Base-by-base conservation (phyloP, 92 coral and sea anemone genomes). In the Pocillopora meandrina region DNA sequence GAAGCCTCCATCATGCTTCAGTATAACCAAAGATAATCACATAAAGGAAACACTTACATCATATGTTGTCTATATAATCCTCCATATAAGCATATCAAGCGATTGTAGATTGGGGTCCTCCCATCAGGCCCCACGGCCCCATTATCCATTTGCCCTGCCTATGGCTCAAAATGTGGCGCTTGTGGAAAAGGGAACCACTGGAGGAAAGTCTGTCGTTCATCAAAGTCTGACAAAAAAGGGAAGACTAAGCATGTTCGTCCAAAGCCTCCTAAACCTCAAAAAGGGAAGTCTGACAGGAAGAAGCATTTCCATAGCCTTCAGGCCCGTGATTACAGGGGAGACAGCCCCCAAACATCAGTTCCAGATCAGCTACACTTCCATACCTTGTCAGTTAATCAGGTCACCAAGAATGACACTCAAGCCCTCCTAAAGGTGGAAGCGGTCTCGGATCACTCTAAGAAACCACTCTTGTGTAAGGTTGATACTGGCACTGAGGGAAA, bases 401-500 rank as follows among this genome's bases (percentile, higher is more conserved):
- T 88, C 61, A 67, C 88, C 12, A 86, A 90, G 61, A 61, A 34
- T 49, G 79, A 85, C 52, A 80, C 85, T 19, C 93, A 93, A 79
- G 87, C 98, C 31, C 67, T 87, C 64, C 82, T 93, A 9, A 52
- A 83, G 55, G 86, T 93, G 74, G 92, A 88, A 75, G 92, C 88
- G 64, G 90, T 82, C 33, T 59, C 85, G 52, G 82, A 75, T 59
- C 87, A 85, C 26, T 67, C 65, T 14, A 65, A 60, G 74, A 85
- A 75, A 71, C 89, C 90, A 20, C 91, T 91, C 13, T 57, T 78
- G 31, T 91, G 92, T 64, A 93, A 91, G 80, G 61, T 91, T 49
- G 97, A 93, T 88, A 93, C 92, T 31, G 88, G 94, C 56, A 91
- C 91, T 18, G 88, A 89, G 76, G 97, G 94, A 79, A 93, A 89